A percentile compares a stretch with the other conserved stretches of the same genome.
phyloP scores from a whole-genome alignment of 2,113 vertebrate species.

The Clarias gariepinus region DNA sequence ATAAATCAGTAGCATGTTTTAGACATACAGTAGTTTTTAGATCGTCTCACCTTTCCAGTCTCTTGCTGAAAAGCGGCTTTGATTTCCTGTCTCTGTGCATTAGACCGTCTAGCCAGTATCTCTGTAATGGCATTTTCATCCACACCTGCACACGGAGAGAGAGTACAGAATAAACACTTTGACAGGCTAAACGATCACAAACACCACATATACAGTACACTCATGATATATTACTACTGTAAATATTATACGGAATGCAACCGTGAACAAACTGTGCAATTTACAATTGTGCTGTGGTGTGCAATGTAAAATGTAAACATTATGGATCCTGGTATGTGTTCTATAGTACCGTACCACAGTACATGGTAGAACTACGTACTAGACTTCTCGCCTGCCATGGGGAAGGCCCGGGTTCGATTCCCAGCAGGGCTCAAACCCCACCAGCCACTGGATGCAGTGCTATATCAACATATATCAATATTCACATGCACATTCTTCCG shows the following conservation, averaged over 20 bases:
- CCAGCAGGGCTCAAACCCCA: too few species aligned
- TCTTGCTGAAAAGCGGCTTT: slow-evolving; percentile 81
- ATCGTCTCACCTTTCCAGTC: slow-evolving; percentile 75
- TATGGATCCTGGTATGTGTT: too few species aligned
- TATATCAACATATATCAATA: too few species aligned
- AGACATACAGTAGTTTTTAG: neutral
- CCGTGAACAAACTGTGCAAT: neutral
- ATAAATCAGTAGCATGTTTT: neutral
- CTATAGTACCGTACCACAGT: too few species aligned
- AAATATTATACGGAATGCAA: neutral
- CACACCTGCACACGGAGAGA: slow-evolving; percentile 67
- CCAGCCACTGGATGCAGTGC: too few species aligned
- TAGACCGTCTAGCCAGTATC: slow-evolving; percentile 83
- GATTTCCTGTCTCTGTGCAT: slow-evolving; percentile 86
- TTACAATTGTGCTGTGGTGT: too few species aligned
- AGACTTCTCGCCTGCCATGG: too few species aligned
- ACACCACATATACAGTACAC: neutral
- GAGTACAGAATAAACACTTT: neutral
- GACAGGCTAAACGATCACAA: neutral
- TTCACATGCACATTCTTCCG: too few species aligned
- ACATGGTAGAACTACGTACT: too few species aligned
- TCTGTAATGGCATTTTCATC: slow-evolving; percentile 85
- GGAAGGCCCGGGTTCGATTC: too few species aligned
- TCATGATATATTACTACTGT: neutral
- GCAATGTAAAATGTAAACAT: neutral